Percentiles rank a stretch among this genome's conserved stretches.
These are phyloP conservation scores for Diaperis boleti DNA, from an alignment of 2,888 invertebrate species.

Conservation along the genomic window DNA sequence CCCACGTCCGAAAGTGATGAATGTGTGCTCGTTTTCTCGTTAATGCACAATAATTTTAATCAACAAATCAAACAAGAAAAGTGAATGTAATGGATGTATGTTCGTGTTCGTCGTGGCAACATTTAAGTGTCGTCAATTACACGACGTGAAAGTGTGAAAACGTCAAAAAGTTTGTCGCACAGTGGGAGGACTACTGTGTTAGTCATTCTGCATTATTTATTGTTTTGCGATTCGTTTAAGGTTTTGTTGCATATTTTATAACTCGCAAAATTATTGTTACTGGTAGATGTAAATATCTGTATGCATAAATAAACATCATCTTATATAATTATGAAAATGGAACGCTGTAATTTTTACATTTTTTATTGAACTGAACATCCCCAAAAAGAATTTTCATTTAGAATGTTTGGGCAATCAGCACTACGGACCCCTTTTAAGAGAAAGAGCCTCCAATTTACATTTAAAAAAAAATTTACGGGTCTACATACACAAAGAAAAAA, in stretches of 20 bases:
- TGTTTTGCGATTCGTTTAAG: background rate
- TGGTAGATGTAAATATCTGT: too few relatives aligned
- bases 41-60: slow-evolving; percentile 25
- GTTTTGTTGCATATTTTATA: background rate
- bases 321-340: too few relatives aligned
- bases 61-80: slow-evolving; percentile 34
- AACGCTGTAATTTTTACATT: too few relatives aligned
- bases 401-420: too few relatives aligned
- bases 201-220: background rate
- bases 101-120: slow-evolving; percentile 2
- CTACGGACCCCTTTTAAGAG: too few relatives aligned
- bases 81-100: slow-evolving; percentile 35
- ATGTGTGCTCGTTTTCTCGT: slow-evolving; percentile 31
- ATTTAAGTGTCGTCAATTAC: slow-evolving; percentile 22
- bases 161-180: background rate
- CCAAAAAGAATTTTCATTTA: too few relatives aligned
- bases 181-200: background rate
- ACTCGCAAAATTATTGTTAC: background rate
- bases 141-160: slow-evolving; percentile 26
- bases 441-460: too few relatives aligned
- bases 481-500: too few relatives aligned
- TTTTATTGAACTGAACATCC: too few relatives aligned
- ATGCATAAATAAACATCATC: too few relatives aligned
- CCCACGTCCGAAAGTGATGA: slow-evolving; percentile 33
- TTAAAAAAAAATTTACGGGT: too few relatives aligned